phyloP scores from a whole-genome alignment of 1,140 invertebrate genomes.

The Cephus cinctus region DNA sequence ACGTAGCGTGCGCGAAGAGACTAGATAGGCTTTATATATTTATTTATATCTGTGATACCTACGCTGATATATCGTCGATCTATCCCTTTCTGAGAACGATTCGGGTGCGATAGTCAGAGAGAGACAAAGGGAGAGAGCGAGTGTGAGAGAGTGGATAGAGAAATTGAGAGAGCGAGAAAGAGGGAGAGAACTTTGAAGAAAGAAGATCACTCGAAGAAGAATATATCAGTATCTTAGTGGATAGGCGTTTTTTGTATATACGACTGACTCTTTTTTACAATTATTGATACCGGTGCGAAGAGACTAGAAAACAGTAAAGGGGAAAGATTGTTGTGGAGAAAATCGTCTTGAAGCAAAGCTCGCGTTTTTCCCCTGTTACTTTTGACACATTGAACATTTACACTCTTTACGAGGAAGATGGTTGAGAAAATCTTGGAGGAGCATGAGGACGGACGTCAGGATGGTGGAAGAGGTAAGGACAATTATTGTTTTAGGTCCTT shows the following conservation, averaged over 20 bases:
- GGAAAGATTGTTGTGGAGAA: not conserved
- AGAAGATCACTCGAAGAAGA: too few species aligned
- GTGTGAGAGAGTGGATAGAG: conserved; percentile 17
- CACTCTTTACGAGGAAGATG: conserved; percentile 28
- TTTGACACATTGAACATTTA: not conserved
- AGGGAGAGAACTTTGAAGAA: not conserved
- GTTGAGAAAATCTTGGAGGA: conserved; percentile 53
- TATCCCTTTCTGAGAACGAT: conserved; percentile 13
- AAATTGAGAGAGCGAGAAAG: conserved; percentile 1
- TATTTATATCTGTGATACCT: conserved; percentile 35
- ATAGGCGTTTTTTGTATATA: conserved; percentile 54
- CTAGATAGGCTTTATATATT: conserved; percentile 44
- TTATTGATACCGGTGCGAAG: conserved; percentile 41
- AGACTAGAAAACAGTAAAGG: not conserved
- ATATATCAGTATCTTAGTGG: conserved; percentile 41
- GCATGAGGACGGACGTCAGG: conserved; percentile 41
- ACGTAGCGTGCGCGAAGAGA: not conserved
- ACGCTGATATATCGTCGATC: conserved; percentile 34
- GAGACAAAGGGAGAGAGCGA: conserved; percentile 2
- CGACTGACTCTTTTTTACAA: conserved; percentile 57
- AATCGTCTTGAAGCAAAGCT: not conserved
- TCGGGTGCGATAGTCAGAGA: too few species aligned
- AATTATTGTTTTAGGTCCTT: not conserved
- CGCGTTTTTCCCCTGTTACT: not conserved
- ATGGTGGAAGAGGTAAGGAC: conserved; percentile 41